phyloP scores from a whole-genome alignment of 2,797 vertebrate genomes.

The Fratercula arctica region DNA sequence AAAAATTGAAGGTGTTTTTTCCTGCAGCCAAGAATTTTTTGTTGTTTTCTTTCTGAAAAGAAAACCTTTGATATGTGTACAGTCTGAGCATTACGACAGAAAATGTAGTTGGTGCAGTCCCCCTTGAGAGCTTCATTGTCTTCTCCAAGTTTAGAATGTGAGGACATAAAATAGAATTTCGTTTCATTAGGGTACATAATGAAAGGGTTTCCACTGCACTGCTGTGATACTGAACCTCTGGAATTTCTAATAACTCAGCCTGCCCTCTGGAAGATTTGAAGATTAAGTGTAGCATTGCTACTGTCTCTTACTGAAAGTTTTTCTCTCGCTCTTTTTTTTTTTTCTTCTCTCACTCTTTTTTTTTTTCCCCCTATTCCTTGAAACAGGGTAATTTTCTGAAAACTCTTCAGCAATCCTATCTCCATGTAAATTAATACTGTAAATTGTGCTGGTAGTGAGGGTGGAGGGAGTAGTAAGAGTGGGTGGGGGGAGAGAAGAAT shows the following conservation, averaged over 20 bases:
- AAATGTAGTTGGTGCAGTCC: neutral
- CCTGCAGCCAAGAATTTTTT: neutral
- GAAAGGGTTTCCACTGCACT: constrained; percentile 17
- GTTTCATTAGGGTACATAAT: constrained; percentile 45
- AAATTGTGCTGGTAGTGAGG: constrained; percentile 70
- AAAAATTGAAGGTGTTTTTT: neutral
- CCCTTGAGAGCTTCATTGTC: constrained; percentile 32
- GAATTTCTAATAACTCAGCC: neutral
- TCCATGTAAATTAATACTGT: constrained; percentile 70
- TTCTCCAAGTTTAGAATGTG: constrained; percentile 42
- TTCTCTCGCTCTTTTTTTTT: neutral
- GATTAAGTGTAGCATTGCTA: neutral
- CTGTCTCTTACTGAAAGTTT: constrained; percentile 31
- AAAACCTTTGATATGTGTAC: constrained; percentile 23
- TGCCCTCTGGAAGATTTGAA: constrained; percentile 29
- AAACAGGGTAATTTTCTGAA: constrained; percentile 58
- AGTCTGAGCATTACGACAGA: neutral
- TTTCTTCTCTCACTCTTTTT: neutral
- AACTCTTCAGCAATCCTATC: constrained; percentile 58
- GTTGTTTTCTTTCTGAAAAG: neutral
- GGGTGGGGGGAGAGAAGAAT: constrained; percentile 67
- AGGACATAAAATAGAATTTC: constrained; percentile 30
- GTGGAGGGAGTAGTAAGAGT: constrained; percentile 43
- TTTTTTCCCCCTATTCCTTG: neutral
- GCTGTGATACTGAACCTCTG: constrained; percentile 12